These are phyloP conservation scores for Alcedo atthis DNA, from an alignment of 2,797 vertebrate genomes.

Conservation along the genomic window DNA sequence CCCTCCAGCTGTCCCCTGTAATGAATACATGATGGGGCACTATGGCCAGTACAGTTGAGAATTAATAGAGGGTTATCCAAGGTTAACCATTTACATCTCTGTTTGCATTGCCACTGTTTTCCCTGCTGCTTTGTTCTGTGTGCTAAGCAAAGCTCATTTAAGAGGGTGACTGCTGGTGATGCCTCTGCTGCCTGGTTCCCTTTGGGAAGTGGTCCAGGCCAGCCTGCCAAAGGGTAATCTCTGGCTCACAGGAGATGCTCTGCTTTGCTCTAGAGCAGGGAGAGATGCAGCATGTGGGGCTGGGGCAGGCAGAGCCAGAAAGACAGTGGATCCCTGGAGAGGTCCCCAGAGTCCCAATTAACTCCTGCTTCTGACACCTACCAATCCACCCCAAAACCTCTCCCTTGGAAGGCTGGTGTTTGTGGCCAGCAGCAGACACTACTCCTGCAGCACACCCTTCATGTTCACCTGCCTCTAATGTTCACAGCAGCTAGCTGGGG, in stretches of 20 bases:
- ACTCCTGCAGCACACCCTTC: neutral
- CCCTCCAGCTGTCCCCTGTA: neutral
- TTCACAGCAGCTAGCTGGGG: neutral
- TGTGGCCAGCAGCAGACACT: neutral
- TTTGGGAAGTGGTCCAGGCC: accelerated
- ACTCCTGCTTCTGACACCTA: neutral
- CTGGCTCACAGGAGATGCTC: neutral
- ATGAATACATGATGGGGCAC: neutral
- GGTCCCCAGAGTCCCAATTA: neutral
- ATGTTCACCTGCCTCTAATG: accelerated
- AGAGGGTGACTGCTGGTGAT: neutral
- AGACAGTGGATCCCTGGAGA: accelerated
- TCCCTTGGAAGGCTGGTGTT: accelerated
- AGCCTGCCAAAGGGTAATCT: neutral
- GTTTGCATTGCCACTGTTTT: neutral
- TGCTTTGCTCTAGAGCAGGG: neutral
- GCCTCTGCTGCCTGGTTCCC: neutral
- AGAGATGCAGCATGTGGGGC: neutral
- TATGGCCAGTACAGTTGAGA: neutral
- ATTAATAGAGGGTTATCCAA: neutral
- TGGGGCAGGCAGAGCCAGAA: neutral
- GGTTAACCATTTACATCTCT: neutral
- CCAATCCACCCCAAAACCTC: neutral
- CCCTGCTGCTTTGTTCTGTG: neutral
- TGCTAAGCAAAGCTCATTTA: neutral